Conservation (phyloP, 2,888 invertebrate genomes). For the Dusona sp. region DNA sequence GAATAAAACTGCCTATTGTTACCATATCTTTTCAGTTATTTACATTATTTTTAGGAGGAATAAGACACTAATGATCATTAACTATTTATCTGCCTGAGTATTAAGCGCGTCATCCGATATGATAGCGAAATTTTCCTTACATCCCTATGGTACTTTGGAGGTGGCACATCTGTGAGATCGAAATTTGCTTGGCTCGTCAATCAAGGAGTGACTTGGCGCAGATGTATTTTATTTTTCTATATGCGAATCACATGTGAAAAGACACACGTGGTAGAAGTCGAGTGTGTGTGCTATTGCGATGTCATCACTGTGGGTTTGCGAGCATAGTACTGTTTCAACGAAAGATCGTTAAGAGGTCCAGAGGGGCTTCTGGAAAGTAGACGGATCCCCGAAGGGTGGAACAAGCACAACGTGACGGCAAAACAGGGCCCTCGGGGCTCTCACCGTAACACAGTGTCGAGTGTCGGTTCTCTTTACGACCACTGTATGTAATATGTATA, state of each 20-base stretch:
- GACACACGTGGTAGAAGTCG: slow-evolving; percentile 38
- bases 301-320: slow-evolving; percentile 41
- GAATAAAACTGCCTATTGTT: background rate
- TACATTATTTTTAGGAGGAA: background rate
- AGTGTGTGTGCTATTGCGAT: slow-evolving; percentile 41
- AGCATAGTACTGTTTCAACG: slow-evolving; percentile 38
- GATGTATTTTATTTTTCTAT: slow-evolving; percentile 49
- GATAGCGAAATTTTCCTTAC: background rate
- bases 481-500: slow-evolving; percentile 9
- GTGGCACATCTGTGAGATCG: slow-evolving; percentile 40
- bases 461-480: slow-evolving; percentile 43
- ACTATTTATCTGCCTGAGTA: background rate
- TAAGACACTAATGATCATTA: background rate
- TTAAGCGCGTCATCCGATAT: background rate
- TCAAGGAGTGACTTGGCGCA: slow-evolving; percentile 36
- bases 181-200: slow-evolving; percentile 37
- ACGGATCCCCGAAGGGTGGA: slow-evolving; percentile 60
- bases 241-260: slow-evolving; percentile 42
- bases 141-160: background rate
- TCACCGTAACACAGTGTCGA: slow-evolving; percentile 42
- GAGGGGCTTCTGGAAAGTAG: slow-evolving; percentile 46
- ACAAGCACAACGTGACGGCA: slow-evolving; percentile 46
- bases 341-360: slow-evolving; percentile 51
- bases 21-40: no score
- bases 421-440: slow-evolving; percentile 50